phyloP scores from a whole-genome alignment of 2,888 invertebrate species.

The Xestia ashworthii region DNA sequence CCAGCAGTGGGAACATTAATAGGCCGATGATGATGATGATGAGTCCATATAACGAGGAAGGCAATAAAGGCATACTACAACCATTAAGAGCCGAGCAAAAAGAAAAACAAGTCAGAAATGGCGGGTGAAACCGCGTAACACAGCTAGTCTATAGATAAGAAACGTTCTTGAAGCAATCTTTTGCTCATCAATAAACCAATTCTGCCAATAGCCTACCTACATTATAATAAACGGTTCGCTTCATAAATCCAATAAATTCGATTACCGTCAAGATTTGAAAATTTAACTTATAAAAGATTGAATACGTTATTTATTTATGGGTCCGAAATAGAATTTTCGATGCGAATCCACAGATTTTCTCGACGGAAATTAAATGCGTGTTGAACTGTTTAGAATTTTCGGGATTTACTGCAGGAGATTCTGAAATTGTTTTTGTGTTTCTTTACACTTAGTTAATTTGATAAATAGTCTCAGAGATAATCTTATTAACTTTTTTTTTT shows the following conservation, averaged over 20 bases:
- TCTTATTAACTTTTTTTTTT: too few species aligned
- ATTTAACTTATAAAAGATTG: conserved; percentile 27
- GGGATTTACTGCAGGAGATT: neutral
- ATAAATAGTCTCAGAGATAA: neutral
- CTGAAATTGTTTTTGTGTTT: neutral
- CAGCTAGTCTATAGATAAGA: neutral
- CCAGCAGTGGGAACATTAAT: too few species aligned
- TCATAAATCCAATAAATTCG: conserved; percentile 28
- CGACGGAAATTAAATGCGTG: conserved; percentile 30
- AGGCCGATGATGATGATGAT: too few species aligned
- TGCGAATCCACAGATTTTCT: conserved; percentile 2
- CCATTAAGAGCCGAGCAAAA: too few species aligned
- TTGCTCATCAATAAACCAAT: conserved; percentile 23
- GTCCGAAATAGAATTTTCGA: conserved; percentile 32
- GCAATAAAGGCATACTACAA: too few species aligned
- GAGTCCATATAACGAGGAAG: too few species aligned
- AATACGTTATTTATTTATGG: conserved; percentile 34
- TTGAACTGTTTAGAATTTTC: conserved; percentile 13
- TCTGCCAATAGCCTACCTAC: neutral
- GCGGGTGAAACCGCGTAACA: too few species aligned
- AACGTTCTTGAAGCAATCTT: neutral
- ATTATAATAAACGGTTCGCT: conserved; percentile 15
- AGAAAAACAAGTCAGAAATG: too few species aligned
- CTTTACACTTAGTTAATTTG: neutral
- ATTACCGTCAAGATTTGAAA: conserved; percentile 27